phyloP scores from a whole-genome alignment of 2,888 invertebrate genomes.

The Tenthredo amoena region DNA sequence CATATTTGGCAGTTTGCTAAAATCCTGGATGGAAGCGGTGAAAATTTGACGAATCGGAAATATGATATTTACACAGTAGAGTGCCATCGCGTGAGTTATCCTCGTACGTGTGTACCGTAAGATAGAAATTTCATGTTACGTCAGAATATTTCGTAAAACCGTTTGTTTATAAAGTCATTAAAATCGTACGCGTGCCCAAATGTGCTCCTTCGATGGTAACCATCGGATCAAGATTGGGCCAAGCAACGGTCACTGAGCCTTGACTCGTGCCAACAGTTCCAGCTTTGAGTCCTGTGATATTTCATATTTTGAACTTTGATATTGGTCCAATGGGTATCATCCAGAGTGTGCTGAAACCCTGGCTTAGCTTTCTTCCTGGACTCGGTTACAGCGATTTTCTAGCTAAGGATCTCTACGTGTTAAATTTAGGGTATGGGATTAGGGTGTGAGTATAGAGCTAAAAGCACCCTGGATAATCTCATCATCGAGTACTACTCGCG shows the following conservation, averaged over 20 bases:
- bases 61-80: background rate
- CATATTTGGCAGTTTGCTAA: background rate
- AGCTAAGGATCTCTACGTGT: background rate
- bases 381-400: background rate
- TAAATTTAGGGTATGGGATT: background rate
- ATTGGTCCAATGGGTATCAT: background rate
- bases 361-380: background rate
- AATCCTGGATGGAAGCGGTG: background rate
- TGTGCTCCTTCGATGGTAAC: background rate
- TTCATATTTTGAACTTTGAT: background rate
- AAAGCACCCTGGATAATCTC: background rate
- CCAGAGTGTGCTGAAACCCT: background rate
- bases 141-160: background rate
- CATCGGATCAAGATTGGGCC: background rate
- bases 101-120: background rate
- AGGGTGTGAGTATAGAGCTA: background rate
- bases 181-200: background rate
- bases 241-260: slow-evolving; percentile 5
- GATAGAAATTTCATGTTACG: background rate
- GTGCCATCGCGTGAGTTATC: background rate
- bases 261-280: background rate
- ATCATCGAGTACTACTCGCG: background rate
- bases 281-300: background rate
- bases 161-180: background rate
- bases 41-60: background rate